Conservation (phyloP, 2,888 invertebrate species). For the Eupeodes luniger region DNA sequence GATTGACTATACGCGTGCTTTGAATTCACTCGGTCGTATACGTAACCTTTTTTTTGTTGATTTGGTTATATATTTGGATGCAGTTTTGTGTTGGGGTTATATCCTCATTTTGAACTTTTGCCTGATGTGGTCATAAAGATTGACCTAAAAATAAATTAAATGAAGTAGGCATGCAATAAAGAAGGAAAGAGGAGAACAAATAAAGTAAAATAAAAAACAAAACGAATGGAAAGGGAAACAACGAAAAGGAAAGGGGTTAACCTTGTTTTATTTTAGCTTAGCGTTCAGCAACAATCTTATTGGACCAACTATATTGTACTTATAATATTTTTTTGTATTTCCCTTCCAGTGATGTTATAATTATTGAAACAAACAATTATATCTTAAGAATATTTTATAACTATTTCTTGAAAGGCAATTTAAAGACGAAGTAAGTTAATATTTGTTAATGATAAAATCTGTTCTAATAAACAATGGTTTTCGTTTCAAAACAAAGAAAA, state of each 20-base stretch:
- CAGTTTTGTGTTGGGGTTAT: slow-evolving; percentile 18
- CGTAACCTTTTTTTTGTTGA: slow-evolving; percentile 58
- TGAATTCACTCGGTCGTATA: slow-evolving; percentile 67
- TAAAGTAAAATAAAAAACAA: not conserved
- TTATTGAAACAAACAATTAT: no score
- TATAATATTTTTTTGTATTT: slow-evolving; percentile 39
- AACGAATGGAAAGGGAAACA: slow-evolving; percentile 61
- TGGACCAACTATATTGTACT: slow-evolving; percentile 41
- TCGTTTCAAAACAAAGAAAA: no score
- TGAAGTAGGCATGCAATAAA: not conserved
- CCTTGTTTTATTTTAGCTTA: slow-evolving; percentile 58
- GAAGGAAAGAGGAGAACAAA: slow-evolving; percentile 30
- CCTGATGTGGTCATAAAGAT: slow-evolving; percentile 42
- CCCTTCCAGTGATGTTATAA: slow-evolving; percentile 42
- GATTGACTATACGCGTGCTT: slow-evolving; percentile 39
- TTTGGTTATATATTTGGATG: not conserved
- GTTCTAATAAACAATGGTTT: no score
- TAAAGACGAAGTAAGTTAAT: no score
- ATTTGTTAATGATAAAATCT: no score
- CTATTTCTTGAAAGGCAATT: no score
- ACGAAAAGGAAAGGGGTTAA: slow-evolving; percentile 75
- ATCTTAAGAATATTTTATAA: no score
- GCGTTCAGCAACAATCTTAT: slow-evolving; percentile 65
- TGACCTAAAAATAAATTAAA: slow-evolving; percentile 39
- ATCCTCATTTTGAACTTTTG: slow-evolving; percentile 61